phyloP scores from a whole-genome alignment of 2,888 invertebrate genomes.

The Heliconius aoede region DNA sequence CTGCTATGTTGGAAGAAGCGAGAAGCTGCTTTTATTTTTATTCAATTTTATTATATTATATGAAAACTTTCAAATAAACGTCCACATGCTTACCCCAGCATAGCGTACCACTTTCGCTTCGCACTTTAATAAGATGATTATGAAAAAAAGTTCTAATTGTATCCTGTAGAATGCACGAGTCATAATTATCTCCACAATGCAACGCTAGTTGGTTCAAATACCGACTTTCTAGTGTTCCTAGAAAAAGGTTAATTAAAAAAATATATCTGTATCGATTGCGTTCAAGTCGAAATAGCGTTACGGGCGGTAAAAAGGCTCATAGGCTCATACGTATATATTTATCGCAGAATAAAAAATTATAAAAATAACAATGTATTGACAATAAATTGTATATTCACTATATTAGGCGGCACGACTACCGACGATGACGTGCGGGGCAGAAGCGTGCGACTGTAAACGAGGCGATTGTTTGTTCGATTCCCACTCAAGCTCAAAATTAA shows the following conservation, averaged over 20 bases:
- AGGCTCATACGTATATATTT: no score
- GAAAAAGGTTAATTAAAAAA: slow-evolving; percentile 47
- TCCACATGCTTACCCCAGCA: neutral
- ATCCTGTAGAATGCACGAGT: slow-evolving; percentile 39
- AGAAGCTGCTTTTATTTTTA: no score
- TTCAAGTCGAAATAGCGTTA: slow-evolving; percentile 41
- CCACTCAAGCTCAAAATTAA: neutral
- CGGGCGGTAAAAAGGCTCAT: slow-evolving; percentile 41
- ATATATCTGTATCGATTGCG: slow-evolving; percentile 49
- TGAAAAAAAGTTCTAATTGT: slow-evolving; percentile 32
- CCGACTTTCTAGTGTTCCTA: slow-evolving; percentile 43
- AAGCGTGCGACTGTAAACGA: neutral
- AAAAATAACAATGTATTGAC: no score
- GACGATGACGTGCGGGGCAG: no score
- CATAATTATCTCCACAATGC: slow-evolving; percentile 44
- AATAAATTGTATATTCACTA: no score
- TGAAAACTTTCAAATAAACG: neutral
- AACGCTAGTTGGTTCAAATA: slow-evolving; percentile 45
- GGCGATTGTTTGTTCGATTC: neutral
- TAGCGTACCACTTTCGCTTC: slow-evolving; percentile 31
- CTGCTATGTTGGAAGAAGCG: no score
- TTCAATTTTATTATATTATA: neutral
- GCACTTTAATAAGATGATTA: slow-evolving; percentile 27
- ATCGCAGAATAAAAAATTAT: no score
- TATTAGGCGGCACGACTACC: no score